Conservation (phyloP, 2,888 invertebrate species). For the Spodoptera exigua region DNA sequence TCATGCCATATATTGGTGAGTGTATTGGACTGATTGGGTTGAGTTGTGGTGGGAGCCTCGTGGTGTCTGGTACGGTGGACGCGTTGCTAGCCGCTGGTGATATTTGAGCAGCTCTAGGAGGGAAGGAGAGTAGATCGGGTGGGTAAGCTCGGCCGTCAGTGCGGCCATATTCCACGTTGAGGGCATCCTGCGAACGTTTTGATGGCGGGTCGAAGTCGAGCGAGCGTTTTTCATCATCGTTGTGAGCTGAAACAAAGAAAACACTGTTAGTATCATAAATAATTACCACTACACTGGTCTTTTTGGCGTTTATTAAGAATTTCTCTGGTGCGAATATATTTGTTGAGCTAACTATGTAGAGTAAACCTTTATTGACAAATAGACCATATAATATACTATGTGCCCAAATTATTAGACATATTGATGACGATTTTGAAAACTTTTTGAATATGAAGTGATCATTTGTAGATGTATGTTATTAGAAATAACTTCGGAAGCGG, state of each 20-base stretch:
- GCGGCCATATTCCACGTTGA: conserved; percentile 88
- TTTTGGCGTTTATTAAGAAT: too few relatives aligned
- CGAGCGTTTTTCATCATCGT: conserved; percentile 92
- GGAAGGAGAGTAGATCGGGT: conserved; percentile 95
- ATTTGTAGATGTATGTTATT: conserved; percentile 1
- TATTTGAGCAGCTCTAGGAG: conserved; percentile 91
- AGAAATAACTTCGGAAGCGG: conserved; percentile 7
- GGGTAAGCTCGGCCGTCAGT: conserved; percentile 91
- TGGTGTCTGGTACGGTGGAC: conserved; percentile 93
- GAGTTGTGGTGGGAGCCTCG: conserved; percentile 89
- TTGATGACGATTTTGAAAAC: neutral
- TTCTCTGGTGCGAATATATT: too few relatives aligned
- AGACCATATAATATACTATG: too few relatives aligned
- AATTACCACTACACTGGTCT: too few relatives aligned
- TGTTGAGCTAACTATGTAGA: too few relatives aligned
- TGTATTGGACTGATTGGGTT: conserved; percentile 91
- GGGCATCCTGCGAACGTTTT: conserved; percentile 87
- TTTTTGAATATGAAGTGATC: conserved; percentile 24
- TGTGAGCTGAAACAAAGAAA: conserved; percentile 84
- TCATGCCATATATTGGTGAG: conserved; percentile 90
- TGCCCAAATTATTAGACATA: conserved; percentile 23
- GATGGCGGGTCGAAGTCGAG: conserved; percentile 91
- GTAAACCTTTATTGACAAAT: too few relatives aligned
- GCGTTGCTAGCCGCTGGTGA: conserved; percentile 95
- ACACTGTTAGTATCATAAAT: too few relatives aligned